phyloP scores from a whole-genome alignment of 1,140 invertebrate genomes.

The Dreissena rostriformis region DNA sequence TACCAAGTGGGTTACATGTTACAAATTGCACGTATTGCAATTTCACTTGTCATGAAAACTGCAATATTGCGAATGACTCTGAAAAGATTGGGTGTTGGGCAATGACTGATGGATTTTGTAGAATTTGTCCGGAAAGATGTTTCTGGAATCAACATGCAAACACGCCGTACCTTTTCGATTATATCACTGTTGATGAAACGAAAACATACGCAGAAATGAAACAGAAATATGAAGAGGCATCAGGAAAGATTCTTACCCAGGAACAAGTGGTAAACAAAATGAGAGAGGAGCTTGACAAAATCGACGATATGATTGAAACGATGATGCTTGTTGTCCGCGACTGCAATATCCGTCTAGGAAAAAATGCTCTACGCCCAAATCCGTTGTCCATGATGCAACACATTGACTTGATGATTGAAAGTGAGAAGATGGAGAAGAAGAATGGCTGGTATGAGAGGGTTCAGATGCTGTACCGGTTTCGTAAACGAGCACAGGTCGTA shows the following conservation, averaged over 20 bases:
- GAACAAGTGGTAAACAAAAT: slow-evolving; percentile 39
- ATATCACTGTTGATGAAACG: neutral
- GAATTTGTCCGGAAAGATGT: slow-evolving; percentile 28
- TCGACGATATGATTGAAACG: slow-evolving; percentile 1
- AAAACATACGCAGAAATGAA: slow-evolving; percentile 22
- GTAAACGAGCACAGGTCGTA: neutral
- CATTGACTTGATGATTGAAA: slow-evolving; percentile 49
- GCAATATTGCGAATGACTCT: slow-evolving; percentile 19
- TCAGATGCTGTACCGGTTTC: slow-evolving; percentile 2
- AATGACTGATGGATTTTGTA: slow-evolving; percentile 33
- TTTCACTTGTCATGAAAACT: slow-evolving; percentile 51
- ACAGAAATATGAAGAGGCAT: slow-evolving; percentile 31
- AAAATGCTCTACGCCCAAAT: slow-evolving; percentile 50
- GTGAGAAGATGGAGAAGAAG: slow-evolving; percentile 22
- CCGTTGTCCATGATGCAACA: slow-evolving; percentile 33
- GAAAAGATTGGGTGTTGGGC: slow-evolving; percentile 13
- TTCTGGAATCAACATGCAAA: slow-evolving; percentile 38
- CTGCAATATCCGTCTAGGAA: slow-evolving; percentile 31
- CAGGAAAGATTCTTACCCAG: slow-evolving; percentile 18
- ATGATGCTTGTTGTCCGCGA: slow-evolving; percentile 15
- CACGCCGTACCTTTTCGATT: slow-evolving; percentile 26
- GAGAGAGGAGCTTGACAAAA: slow-evolving; percentile 20
- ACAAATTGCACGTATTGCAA: slow-evolving; percentile 57
- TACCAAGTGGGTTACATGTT: slow-evolving; percentile 33
- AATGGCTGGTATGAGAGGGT: slow-evolving; percentile 24